Evolutionary conservation across 2,888 invertebrate genomes (phyloP).

Genomic region (Lithophane ornitopus): DNA sequence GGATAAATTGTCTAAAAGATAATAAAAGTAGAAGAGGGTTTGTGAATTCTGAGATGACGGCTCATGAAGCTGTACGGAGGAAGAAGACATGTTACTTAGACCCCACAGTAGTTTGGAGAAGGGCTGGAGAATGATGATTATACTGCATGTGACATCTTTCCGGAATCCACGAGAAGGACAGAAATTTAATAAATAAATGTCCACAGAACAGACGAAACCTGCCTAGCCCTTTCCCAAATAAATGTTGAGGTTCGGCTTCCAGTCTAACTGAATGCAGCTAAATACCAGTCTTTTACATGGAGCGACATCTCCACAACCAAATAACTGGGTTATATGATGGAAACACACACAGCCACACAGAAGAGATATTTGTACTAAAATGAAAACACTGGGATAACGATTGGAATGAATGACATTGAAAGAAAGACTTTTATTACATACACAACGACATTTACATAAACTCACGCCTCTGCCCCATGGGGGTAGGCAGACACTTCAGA

Average conservation of each 20-base stretch:
- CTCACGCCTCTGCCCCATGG: not conserved
- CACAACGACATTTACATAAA: not conserved
- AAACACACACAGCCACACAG: no score
- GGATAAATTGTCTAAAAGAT: not conserved
- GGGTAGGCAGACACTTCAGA: not conserved
- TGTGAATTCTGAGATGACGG: not conserved
- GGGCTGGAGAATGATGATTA: not conserved
- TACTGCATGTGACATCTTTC: not conserved
- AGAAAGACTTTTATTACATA: not conserved
- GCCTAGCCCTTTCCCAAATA: no score
- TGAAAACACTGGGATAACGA: not conserved
- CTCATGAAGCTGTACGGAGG: not conserved
- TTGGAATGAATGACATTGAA: not conserved
- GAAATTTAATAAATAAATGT: not conserved
- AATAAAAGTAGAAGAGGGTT: not conserved
- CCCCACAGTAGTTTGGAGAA: not conserved
- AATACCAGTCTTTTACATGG: no score
- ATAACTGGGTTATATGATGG: no score
- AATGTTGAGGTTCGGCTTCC: no score
- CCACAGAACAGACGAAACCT: not conserved
- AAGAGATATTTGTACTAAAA: not conserved
- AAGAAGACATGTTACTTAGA: not conserved
- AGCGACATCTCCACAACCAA: no score
- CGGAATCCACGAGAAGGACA: not conserved
- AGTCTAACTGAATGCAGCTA: no score